Conservation (phyloP, 1,140 invertebrate genomes). For the Drosophila erecta region DNA sequence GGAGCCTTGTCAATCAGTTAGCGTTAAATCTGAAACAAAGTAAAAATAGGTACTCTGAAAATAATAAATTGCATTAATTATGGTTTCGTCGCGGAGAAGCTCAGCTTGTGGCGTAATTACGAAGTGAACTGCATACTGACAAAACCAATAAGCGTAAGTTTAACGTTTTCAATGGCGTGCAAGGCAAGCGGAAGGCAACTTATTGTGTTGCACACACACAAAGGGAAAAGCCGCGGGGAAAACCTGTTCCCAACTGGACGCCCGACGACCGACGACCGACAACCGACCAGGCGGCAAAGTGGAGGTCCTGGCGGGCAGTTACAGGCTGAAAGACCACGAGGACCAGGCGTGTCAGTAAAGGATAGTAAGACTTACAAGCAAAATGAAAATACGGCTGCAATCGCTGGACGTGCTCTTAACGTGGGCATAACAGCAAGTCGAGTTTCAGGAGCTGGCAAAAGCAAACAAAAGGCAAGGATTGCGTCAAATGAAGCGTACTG, state of each 20-base stretch:
- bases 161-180: conserved; percentile 54
- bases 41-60: not conserved
- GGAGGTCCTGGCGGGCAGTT: conserved; percentile 9
- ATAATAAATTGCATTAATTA: not conserved
- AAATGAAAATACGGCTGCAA: conserved; percentile 55
- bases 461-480: conserved; percentile 69
- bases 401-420: conserved; percentile 43
- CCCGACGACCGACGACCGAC: not conserved
- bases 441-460: not conserved
- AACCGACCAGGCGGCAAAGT: conserved; percentile 4
- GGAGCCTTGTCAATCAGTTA: conserved; percentile 28
- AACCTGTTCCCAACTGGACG: conserved; percentile 20
- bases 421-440: conserved; percentile 35
- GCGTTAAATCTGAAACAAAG: not conserved
- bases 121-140: conserved; percentile 44
- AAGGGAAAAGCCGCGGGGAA: conserved; percentile 31
- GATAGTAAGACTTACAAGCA: conserved; percentile 60
- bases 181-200: conserved; percentile 29
- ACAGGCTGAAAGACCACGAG: not conserved
- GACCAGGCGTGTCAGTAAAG: conserved; percentile 17
- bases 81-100: not conserved
- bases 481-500: conserved; percentile 67
- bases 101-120: conserved; percentile 66
- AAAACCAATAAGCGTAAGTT: conserved; percentile 62
- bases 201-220: conserved; percentile 37